Percentiles rank a stretch among this genome's conserved stretches.
Conservation (phyloP, 1,140 invertebrate genomes). For the Druon quercuslanigerum region DNA sequence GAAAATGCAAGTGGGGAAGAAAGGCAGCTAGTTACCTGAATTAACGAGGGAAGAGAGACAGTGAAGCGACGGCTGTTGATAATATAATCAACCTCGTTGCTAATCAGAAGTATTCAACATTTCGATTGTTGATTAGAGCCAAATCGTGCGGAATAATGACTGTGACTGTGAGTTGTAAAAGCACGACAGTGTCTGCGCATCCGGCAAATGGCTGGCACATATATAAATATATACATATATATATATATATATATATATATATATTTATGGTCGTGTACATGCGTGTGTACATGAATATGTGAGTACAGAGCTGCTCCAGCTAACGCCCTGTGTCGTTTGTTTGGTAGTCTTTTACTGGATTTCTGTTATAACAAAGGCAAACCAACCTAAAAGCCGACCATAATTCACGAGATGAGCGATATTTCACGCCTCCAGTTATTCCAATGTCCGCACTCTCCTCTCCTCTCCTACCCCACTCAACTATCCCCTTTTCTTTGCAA, state of each 20-base stretch:
- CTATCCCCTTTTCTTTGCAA: neutral
- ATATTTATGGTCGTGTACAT: neutral
- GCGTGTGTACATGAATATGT: neutral
- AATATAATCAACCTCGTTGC: slow-evolving; percentile 51
- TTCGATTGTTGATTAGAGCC: slow-evolving; percentile 53
- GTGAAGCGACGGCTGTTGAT: slow-evolving; percentile 6
- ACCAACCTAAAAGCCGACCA: neutral
- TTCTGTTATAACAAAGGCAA: neutral
- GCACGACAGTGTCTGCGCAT: slow-evolving; percentile 28
- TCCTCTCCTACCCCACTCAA: neutral
- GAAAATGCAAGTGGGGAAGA: no score
- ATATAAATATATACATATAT: no score
- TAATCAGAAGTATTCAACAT: slow-evolving; percentile 51
- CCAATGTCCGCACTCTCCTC: neutral
- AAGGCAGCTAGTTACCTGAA: no score
- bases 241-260: slow-evolving; percentile 21
- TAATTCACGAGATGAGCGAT: neutral
- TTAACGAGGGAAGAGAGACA: no score
- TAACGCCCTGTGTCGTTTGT: slow-evolving; percentile 8
- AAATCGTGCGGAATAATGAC: slow-evolving; percentile 59
- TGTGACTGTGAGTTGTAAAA: slow-evolving; percentile 46
- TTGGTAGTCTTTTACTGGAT: neutral
- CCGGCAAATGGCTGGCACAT: slow-evolving; percentile 43
- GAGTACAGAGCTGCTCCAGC: neutral
- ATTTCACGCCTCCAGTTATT: neutral